Percentiles rank a stretch among this genome's conserved stretches.
These are phyloP conservation scores for Oxystoma pomonae DNA, from an alignment of 2,888 invertebrate genomes.

Conservation along the genomic window DNA sequence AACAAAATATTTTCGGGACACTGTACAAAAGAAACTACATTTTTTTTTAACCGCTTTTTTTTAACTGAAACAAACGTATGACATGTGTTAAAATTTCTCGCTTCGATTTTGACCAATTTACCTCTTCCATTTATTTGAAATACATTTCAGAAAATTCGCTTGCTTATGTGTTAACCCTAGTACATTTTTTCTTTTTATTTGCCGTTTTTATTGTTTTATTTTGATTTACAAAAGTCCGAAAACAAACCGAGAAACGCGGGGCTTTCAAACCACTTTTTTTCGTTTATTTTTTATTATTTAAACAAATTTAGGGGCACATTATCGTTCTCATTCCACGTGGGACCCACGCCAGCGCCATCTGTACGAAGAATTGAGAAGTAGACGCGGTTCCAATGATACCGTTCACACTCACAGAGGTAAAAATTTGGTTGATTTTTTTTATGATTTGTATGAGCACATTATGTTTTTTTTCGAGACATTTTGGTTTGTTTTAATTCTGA, in stretches of 20 bases:
- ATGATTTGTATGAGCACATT: background rate
- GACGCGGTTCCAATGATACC: constrained; percentile 65
- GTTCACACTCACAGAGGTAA: constrained; percentile 55
- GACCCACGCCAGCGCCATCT: constrained; percentile 78
- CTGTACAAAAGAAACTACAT: too few relatives aligned
- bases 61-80: too few relatives aligned
- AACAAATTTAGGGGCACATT: constrained; percentile 44
- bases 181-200: constrained; percentile 17
- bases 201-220: constrained; percentile 4
- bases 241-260: too few relatives aligned
- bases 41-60: too few relatives aligned
- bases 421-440: background rate
- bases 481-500: too few relatives aligned
- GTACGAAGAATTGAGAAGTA: constrained; percentile 82
- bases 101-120: too few relatives aligned
- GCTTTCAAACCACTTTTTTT: too few relatives aligned
- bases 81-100: too few relatives aligned
- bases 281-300: background rate
- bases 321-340: constrained; percentile 72
- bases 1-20: too few relatives aligned
- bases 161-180: constrained; percentile 16
- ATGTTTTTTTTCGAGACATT: too few relatives aligned
- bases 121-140: too few relatives aligned
- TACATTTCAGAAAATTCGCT: constrained; percentile 4
- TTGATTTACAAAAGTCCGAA: background rate